Evolutionary conservation across 2,113 vertebrate species (phyloP).

Genomic region (Engystomops pustulosus): DNA sequence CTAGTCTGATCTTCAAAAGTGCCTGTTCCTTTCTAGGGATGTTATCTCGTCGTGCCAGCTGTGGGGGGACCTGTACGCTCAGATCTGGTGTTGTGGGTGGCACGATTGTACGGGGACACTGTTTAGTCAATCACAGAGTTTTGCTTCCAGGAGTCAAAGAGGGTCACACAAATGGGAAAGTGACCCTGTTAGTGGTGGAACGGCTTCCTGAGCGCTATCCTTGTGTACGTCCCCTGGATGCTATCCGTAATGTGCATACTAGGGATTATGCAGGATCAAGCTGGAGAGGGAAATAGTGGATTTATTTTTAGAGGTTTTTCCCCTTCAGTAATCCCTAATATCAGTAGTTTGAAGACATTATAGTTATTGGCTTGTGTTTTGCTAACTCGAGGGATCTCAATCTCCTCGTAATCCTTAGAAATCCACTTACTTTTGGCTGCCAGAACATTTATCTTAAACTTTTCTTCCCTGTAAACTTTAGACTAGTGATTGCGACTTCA

Average conservation of each 20-base stretch:
- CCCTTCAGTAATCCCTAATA: neutral
- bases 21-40: slow-evolving; percentile 40
- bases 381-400: slow-evolving; percentile 1
- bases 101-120: neutral
- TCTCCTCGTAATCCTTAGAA: neutral
- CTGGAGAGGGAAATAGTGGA: slow-evolving; percentile 33
- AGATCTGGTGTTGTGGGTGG: slow-evolving; percentile 14
- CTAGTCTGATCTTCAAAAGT: slow-evolving; percentile 53
- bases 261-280: slow-evolving; percentile 38
- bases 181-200: slow-evolving; percentile 24
- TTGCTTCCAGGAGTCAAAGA: neutral
- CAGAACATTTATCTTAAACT: neutral
- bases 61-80: slow-evolving; percentile 20
- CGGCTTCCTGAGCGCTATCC: slow-evolving; percentile 2
- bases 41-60: slow-evolving; percentile 49
- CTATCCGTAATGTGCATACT: neutral
- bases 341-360: neutral
- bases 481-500: neutral
- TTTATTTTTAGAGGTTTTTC: neutral
- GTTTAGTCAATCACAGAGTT: slow-evolving; percentile 12
- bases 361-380: slow-evolving; percentile 32
- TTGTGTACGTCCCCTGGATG: neutral
- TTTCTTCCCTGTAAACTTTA: neutral
- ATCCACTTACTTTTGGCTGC: neutral
- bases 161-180: slow-evolving; percentile 46